Conservation (phyloP, 1,140 invertebrate species). For the Magallana ariakensis region DNA sequence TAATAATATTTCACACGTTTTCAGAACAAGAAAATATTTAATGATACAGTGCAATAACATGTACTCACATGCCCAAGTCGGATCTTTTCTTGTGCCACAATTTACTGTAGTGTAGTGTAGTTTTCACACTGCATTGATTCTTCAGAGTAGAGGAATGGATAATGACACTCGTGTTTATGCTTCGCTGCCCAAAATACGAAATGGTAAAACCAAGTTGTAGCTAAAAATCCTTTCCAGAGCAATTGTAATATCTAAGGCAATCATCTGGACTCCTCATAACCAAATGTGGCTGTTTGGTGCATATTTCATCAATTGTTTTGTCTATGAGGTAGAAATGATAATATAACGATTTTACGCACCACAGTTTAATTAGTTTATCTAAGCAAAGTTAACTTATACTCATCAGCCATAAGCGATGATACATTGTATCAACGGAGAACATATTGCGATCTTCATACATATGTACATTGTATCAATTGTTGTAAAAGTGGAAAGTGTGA, state of each 20-base stretch:
- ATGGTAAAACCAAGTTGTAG: no score
- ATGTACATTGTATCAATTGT: no score
- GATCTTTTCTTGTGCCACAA: not conserved
- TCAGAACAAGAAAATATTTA: no score
- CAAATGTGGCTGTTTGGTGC: not conserved
- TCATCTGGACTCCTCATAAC: not conserved
- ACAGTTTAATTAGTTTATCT: no score
- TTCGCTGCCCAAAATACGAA: not conserved
- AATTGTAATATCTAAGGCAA: not conserved
- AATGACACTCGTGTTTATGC: not conserved
- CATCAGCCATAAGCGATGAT: no score
- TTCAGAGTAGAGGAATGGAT: not conserved
- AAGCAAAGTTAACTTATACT: no score
- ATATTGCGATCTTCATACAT: no score
- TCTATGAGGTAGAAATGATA: not conserved
- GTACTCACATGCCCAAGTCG: not conserved
- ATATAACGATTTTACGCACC: no score
- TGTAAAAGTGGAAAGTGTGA: no score
- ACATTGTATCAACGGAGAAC: no score
- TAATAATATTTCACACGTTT: no score
- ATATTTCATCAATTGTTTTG: not conserved
- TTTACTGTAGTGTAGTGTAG: not conserved
- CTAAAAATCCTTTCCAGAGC: not conserved
- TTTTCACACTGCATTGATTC: not conserved
- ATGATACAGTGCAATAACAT: no score